Base-by-base conservation (phyloP, 2,888 invertebrate genomes). In the Pollenia angustigena region DNA sequence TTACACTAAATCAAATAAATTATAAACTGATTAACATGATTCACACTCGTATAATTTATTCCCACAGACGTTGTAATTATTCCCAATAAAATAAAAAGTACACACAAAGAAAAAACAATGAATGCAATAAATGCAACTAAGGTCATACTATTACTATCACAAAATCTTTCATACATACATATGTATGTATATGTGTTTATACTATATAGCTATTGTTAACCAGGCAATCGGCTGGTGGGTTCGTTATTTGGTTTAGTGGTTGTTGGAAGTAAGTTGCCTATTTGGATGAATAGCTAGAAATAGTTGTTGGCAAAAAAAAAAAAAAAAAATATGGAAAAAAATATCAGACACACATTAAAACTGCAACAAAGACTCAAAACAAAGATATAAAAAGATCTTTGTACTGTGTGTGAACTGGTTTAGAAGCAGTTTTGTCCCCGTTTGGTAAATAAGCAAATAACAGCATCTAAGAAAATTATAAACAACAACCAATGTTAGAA, bases 381-480 rank as follows among this genome's bases (percentile, higher is more conserved):
- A 46, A 18, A 78, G 54, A 71, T 56, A 69, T 11, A 69, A 86
- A 72, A 74, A 87, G 81, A 87, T 84, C 87, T 87, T 87, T 87
- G 84, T 69, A 74, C 84, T 78, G 68, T 87, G 87, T 84, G 84
- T 87, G 87, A 87, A 87, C 87, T 84, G 87, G 87, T 87, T 87
- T 84, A 87, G 84, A 84, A 84, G 87, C 74, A 68, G 87, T 84
- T 84, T 81, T 87, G 84, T 84, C 84, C 87, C 81, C 81, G 62
- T 84, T 87, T 84, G 87, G 84, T 66, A 23, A 58, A 81, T 78
- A 78, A 81, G 81, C 78, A 81, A 87, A 78, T 87, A 87, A 87
- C 87, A 84, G 87, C 87, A 87, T 81, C 74, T 85, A 42, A 54
- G 79, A 85, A 76, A 82, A 79, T 75, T 71, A 75, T 80, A 16